Evolutionary conservation across 2,797 vertebrate species (phyloP).

Genomic region (Gambelia wislizenii): DNA sequence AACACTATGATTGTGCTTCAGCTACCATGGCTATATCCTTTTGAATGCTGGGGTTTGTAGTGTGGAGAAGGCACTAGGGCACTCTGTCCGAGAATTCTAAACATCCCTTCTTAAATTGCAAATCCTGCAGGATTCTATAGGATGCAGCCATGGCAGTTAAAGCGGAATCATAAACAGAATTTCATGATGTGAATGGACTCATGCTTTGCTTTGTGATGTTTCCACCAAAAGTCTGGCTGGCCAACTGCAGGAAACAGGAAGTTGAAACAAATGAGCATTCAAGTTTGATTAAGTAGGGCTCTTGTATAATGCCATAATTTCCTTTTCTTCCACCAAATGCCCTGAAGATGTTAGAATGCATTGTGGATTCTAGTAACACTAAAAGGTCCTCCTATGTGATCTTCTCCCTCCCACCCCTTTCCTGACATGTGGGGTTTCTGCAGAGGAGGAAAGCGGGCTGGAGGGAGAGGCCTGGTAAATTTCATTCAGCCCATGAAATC

Average conservation of each 20-base stretch:
- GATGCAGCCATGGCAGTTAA: too few species aligned
- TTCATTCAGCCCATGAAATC: not conserved
- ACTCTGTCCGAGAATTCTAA: too few species aligned
- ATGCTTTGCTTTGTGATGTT: too few species aligned
- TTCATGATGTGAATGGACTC: too few species aligned
- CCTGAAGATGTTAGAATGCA: too few species aligned
- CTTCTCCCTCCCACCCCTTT: not conserved
- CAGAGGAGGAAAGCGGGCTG: not conserved
- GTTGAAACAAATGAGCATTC: not conserved
- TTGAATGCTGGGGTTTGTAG: too few species aligned
- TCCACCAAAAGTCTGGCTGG: not conserved
- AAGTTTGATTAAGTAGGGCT: not conserved
- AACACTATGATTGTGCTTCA: too few species aligned
- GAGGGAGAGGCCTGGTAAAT: not conserved
- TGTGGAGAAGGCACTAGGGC: too few species aligned
- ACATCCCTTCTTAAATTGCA: too few species aligned
- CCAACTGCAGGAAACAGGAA: not conserved
- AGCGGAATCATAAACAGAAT: too few species aligned
- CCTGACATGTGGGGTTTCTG: not conserved
- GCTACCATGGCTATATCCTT: too few species aligned
- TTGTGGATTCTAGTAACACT: not conserved
- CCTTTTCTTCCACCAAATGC: not conserved
- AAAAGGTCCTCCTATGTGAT: not conserved
- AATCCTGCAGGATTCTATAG: too few species aligned
- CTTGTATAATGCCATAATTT: not conserved